phyloP scores from a whole-genome alignment of 2,113 vertebrate genomes.

The Sinocyclocheilus rhinocerous region DNA sequence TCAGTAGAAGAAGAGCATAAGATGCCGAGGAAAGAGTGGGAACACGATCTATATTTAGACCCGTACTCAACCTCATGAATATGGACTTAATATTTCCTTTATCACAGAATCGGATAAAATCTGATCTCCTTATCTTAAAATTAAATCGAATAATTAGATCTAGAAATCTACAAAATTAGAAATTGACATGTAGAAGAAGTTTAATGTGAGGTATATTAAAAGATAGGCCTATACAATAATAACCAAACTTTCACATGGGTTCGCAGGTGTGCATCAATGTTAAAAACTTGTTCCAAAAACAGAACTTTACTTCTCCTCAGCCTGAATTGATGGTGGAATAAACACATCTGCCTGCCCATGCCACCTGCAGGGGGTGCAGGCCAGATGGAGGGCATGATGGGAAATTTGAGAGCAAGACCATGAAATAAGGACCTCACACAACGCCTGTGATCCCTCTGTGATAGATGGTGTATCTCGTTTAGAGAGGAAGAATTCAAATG shows the following conservation, averaged over 20 bases:
- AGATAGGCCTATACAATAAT: neutral
- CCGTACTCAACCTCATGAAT: slow-evolving; percentile 7
- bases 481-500: neutral
- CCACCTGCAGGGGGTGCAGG: slow-evolving; percentile 51
- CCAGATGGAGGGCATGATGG: slow-evolving; percentile 60
- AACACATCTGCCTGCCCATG: slow-evolving; percentile 55
- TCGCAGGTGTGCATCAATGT: neutral
- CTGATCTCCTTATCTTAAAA: slow-evolving; percentile 2
- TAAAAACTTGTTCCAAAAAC: neutral
- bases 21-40: neutral
- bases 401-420: slow-evolving; percentile 62
- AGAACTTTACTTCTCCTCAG: neutral
- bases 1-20: slow-evolving; percentile 5
- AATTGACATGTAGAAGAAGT: neutral
- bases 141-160: neutral
- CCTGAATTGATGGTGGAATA: slow-evolving; percentile 44
- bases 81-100: slow-evolving; percentile 2
- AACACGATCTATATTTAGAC: neutral
- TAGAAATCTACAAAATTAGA: neutral
- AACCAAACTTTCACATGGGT: neutral
- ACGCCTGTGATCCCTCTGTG: slow-evolving; percentile 69
- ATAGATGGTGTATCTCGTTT: slow-evolving; percentile 67
- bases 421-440: slow-evolving; percentile 63
- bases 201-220: neutral
- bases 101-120: neutral